Base-by-base conservation (phyloP, 2,888 invertebrate species). In the Eurytoma californica region DNA sequence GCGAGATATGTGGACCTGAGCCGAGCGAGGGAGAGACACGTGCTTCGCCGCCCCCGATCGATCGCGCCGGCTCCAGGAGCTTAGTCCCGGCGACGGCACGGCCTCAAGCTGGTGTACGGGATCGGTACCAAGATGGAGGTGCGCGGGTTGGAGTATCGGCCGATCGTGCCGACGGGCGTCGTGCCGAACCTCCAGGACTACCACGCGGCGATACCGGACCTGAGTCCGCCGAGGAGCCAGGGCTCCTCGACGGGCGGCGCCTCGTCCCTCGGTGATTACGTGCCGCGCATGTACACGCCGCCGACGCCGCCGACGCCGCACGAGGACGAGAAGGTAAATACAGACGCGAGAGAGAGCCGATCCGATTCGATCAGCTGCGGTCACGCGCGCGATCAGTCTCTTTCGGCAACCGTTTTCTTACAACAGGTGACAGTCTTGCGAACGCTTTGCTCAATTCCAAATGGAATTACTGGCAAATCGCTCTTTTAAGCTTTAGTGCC, bases 101-200 rank as follows among this genome's bases (percentile, higher is more conserved):
- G 87, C 88, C 86, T 87, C 87, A 87, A 86, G 84, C 87, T 87
- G 88, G 87, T 87, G 86, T 87, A 87, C 80, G 84, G 85, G 77
- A 77, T 85, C 80, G 84, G 82, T 80, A 84, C 85, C 86, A 91
- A 86, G 84, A 92, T 92, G 92, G 92, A 92, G 88, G 92, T 92
- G 83, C 91, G 92, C 81, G 90, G 92, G 74, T 92, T 92, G 88
- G 92, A 92, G 86, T 92, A 92, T 84, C 91, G 92, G 79, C 92
- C 92, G 86, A 88, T 87, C 86, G 89, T 88, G 85, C 91, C 90
- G 87, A 89, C 87, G 86, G 92, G 88, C 90, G 91, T 86, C 74
- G 87, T 87, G 57, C 85, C 87, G 73, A 87, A 87, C 75, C 85
- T 90, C 77, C 90, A 89, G 85, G 90, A 90, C 84, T 90, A 90